Percentiles rank a stretch among this genome's conserved stretches.
phyloP scores from a whole-genome alignment of 2,888 invertebrate genomes.

The Clostera curtula region DNA sequence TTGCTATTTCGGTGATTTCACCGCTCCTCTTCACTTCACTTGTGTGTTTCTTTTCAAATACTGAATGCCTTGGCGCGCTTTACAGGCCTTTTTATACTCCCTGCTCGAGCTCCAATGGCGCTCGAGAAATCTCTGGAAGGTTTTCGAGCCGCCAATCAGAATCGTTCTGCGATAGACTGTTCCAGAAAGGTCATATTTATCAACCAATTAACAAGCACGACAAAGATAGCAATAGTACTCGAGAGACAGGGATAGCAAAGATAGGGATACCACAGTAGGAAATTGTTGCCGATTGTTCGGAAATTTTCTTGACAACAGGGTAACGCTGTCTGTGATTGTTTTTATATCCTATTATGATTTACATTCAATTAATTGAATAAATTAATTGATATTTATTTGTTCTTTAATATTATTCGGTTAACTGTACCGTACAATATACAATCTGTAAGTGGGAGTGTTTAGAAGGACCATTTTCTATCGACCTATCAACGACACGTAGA shows the following conservation, averaged over 20 bases:
- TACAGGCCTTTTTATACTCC: conserved; percentile 33
- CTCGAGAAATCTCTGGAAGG: conserved; percentile 41
- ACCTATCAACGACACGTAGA: too few species aligned
- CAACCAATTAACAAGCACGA: conserved; percentile 30
- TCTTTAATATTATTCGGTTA: too few species aligned
- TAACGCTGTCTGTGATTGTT: too few species aligned
- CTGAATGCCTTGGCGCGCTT: conserved; percentile 49
- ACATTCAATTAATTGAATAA: too few species aligned
- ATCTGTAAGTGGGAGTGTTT: too few species aligned
- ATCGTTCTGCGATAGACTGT: conserved; percentile 23
- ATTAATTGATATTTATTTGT: too few species aligned
- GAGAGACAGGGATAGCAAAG: conserved; percentile 17
- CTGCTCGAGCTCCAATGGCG: conserved; percentile 29
- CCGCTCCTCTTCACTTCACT: conserved; percentile 27
- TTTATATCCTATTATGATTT: too few species aligned
- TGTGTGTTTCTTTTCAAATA: conserved; percentile 47
- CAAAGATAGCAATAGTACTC: conserved; percentile 14
- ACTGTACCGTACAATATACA: too few species aligned
- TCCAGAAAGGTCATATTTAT: conserved; percentile 27
- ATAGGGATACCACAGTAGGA: conserved; percentile 16
- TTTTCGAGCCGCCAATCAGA: conserved; percentile 33
- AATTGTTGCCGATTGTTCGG: conserved; percentile 15
- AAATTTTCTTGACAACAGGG: too few species aligned
- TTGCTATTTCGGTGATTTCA: conserved; percentile 25
- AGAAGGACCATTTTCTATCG: too few species aligned